Evolutionary conservation across 2,888 invertebrate genomes (phyloP), one percentile per base, ranked within the genome.

Genomic region (Globia sparganii): DNA sequence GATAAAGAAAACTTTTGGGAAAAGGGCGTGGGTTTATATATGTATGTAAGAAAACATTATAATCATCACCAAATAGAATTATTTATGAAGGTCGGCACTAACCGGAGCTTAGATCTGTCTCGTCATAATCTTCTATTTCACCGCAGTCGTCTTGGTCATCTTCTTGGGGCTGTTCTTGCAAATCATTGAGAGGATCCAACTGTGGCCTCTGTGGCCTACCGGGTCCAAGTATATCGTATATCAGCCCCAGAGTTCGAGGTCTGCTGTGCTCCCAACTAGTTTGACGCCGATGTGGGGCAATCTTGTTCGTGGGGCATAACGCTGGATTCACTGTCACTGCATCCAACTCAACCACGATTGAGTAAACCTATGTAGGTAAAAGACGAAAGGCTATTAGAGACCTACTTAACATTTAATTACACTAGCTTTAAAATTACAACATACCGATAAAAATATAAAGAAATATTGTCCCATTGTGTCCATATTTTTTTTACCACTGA

Each of bases 121-220:
- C 96, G 64, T 96, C 96, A 75, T 96, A 96, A 83, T 96, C 96
- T 34, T 95, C 96, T 78, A 96, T 96, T 75, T 96, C 95, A 0
- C 95, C 96, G 70, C 96, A 96, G 68, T 96, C 96, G 53, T 93
- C 91, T 0, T 92, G 92, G 21, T 94, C 94, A 64, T 96, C 95
- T 58, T 92, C 92, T 78, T 95, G 94, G 0, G 95, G 94, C 53
- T 92, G 87, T 76, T 96, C 96, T 85, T 94, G 92, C 31, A 95
- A 89, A 67, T 91, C 91, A 75, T 91, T 90, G 9, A 75, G 88
- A 4, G 89, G 83, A 69, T 90, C 84, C 4, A 79, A 75, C 40
- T 89, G 87, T n/a, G 76, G 78, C 43, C 77, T 77, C 21, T 86
- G 84, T 28, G 88, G 88, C n/a, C 84, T 78, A 59, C 89, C 90